phyloP scores from a whole-genome alignment of 2,113 vertebrate genomes.

The Podocnemis expansa region DNA sequence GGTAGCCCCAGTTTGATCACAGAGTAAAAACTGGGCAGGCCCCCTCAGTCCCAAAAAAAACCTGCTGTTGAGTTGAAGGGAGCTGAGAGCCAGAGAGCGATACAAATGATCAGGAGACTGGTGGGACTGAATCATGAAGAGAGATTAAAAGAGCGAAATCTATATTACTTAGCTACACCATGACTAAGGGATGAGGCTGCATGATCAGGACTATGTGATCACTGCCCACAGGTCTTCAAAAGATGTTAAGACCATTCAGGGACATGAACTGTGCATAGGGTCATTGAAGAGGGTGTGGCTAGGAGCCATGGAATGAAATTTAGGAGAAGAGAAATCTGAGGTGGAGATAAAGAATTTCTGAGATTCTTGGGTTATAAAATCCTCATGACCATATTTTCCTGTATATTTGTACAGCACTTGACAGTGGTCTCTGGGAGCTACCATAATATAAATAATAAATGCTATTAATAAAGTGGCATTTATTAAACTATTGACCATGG shows the following conservation, averaged over 20 bases:
- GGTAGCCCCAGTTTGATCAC: constrained; percentile 59
- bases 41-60: constrained; percentile 40
- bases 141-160: constrained; percentile 39
- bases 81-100: constrained; percentile 29
- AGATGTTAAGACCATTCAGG: constrained; percentile 29
- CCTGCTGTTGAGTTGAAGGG: not conserved
- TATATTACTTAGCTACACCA: constrained; percentile 44
- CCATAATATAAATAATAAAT: not conserved
- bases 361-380: constrained; percentile 34
- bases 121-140: constrained; percentile 51
- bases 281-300: constrained; percentile 28
- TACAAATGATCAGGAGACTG: constrained; percentile 27
- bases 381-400: constrained; percentile 1
- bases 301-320: not conserved
- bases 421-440: constrained; percentile 10
- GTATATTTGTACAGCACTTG: constrained; percentile 19
- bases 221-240: constrained; percentile 57
- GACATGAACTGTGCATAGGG: constrained; percentile 51
- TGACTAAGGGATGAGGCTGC: constrained; percentile 57
- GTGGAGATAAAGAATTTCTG: constrained; percentile 19
- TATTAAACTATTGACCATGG: constrained; percentile 48
- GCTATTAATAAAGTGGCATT: constrained; percentile 55
- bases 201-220: constrained; percentile 29
- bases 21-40: constrained; percentile 31
- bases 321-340: constrained; percentile 31